Conservation (phyloP, 2,888 invertebrate species). For the Plagiodera versicolora region DNA sequence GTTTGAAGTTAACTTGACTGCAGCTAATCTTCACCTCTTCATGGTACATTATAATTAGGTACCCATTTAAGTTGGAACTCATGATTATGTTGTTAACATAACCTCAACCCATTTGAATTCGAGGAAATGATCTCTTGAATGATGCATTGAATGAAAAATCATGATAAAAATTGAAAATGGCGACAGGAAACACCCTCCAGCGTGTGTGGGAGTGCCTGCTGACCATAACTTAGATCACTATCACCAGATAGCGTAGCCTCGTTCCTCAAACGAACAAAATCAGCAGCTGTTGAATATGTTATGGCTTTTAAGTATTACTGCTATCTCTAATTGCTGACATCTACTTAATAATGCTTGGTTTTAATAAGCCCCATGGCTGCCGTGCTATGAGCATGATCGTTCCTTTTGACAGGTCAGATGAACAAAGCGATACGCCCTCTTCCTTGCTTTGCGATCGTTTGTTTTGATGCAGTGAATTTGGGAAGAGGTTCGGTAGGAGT, state of each 20-base stretch:
- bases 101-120: no score
- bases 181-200: constrained; percentile 52
- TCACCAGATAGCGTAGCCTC: constrained; percentile 51
- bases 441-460: constrained; percentile 13
- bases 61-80: no score
- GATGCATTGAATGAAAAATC: no score
- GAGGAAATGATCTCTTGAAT: no score
- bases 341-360: constrained; percentile 49
- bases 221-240: constrained; percentile 54
- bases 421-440: constrained; percentile 26
- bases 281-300: constrained; percentile 53
- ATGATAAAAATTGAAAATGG: constrained; percentile 9
- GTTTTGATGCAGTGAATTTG: not conserved
- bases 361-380: constrained; percentile 38
- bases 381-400: constrained; percentile 40
- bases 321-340: constrained; percentile 48
- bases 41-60: no score
- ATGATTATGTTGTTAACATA: no score
- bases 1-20: no score
- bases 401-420: constrained; percentile 49
- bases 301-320: constrained; percentile 44
- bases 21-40: no score
- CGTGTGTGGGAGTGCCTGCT: constrained; percentile 52
- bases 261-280: constrained; percentile 52
- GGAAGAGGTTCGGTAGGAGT: no score